Conservation (phyloP, 1,140 invertebrate genomes). For the Copidosoma floridanum region DNA sequence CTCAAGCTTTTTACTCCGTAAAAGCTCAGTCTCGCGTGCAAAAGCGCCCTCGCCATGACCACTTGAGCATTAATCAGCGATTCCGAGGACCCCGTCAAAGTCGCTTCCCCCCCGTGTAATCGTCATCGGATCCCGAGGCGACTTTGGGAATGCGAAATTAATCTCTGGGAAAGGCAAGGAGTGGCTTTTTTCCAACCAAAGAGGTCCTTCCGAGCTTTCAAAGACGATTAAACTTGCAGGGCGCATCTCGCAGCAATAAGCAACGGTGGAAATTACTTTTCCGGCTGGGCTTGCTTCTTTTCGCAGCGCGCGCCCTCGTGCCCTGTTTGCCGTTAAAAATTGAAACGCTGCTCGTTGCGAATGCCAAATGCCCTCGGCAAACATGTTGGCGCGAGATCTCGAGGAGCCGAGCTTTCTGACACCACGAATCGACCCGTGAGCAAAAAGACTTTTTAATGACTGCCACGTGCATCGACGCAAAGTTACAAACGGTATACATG, state of each 20-base stretch:
- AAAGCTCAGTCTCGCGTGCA: neutral
- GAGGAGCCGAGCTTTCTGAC: no score
- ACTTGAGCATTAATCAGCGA: constrained; percentile 21
- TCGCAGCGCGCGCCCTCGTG: neutral
- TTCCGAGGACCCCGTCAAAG: constrained; percentile 11
- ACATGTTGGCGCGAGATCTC: no score
- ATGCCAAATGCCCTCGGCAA: no score
- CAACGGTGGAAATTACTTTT: no score
- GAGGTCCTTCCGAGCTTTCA: neutral
- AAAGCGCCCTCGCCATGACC: no score
- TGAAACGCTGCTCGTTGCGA: neutral
- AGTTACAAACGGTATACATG: no score
- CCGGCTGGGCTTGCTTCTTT: neutral
- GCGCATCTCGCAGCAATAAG: no score
- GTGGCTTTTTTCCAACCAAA: no score
- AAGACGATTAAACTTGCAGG: constrained; percentile 7
- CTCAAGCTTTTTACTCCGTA: no score
- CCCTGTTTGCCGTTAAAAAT: neutral
- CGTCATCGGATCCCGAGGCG: neutral
- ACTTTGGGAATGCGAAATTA: constrained; percentile 13
- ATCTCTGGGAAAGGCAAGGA: neutral
- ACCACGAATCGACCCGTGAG: no score
- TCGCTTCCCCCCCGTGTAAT: constrained; percentile 1
- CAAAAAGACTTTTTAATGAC: no score
- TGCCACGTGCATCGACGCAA: no score